A percentile compares a stretch with the other conserved stretches of the same genome.
Evolutionary conservation across 2,113 vertebrate species (phyloP).

Genomic region (Etia nguti): DNA sequence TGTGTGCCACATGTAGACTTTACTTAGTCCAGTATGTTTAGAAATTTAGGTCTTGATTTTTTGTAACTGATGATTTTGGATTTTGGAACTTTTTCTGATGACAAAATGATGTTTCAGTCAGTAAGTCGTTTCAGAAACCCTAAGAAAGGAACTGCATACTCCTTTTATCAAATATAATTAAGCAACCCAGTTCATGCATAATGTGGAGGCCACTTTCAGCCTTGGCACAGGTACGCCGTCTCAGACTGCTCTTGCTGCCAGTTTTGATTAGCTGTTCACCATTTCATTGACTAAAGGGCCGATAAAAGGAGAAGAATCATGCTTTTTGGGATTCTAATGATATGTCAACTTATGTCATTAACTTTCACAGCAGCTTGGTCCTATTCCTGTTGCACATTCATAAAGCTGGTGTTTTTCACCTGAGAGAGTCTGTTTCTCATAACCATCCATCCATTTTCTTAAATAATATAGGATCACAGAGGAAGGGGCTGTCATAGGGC

Average conservation of each 20-base stretch:
- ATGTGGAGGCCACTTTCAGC: background rate
- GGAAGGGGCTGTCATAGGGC: background rate
- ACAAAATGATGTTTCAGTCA: background rate
- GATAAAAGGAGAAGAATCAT: background rate
- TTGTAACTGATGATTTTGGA: no score
- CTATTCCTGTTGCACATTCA: background rate
- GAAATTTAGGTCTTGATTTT: background rate
- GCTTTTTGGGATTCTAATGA: background rate
- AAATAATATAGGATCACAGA: background rate
- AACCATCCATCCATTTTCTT: accelerated
- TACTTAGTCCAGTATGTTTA: background rate
- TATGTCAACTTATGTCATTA: background rate
- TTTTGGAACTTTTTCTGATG: no score
- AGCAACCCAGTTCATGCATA: background rate
- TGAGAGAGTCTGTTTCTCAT: background rate
- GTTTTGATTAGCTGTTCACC: background rate
- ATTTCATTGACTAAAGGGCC: background rate
- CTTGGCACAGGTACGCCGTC: background rate
- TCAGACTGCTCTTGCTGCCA: background rate
- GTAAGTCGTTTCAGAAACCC: background rate
- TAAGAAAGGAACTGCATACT: background rate
- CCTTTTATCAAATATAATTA: background rate
- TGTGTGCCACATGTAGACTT: background rate
- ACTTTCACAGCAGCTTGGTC: background rate
- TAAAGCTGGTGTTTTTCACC: background rate